phyloP scores from a whole-genome alignment of 2,888 invertebrate species.

The Drosophila paracracens region DNA sequence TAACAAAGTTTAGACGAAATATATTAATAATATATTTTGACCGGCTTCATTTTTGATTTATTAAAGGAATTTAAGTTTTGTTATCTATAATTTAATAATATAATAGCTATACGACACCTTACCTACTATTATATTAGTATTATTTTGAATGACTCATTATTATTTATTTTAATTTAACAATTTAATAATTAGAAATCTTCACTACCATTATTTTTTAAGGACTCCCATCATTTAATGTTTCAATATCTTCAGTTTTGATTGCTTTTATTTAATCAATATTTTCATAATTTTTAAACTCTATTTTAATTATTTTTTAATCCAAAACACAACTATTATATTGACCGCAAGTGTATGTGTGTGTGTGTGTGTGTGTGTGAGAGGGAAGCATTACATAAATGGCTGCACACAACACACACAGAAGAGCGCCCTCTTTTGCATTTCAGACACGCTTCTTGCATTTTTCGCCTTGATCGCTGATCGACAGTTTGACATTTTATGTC shows the following conservation, averaged over 20 bases:
- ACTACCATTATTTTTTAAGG: background rate
- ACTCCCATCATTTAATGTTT: too few species aligned
- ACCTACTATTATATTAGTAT: too few species aligned
- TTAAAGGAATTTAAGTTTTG: too few species aligned
- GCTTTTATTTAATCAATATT: background rate
- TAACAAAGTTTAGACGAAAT: too few species aligned
- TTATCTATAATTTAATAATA: too few species aligned
- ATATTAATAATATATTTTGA: too few species aligned
- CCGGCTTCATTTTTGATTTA: too few species aligned
- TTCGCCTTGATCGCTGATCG: slow-evolving; percentile 82
- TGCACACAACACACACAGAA: slow-evolving; percentile 33
- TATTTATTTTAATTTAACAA: too few species aligned
- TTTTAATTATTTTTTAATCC: background rate
- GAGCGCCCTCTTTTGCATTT: slow-evolving; percentile 68
- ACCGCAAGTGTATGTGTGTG: background rate
- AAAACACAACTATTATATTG: background rate
- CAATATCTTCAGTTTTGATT: background rate
- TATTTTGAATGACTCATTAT: too few species aligned
- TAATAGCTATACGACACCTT: too few species aligned
- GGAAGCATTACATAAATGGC: slow-evolving; percentile 67
- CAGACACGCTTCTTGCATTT: slow-evolving; percentile 73
- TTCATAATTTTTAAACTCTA: background rate
- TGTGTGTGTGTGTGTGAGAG: slow-evolving; percentile 16
- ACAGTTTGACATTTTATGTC: slow-evolving; percentile 83
- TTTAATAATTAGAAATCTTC: background rate